A percentile compares a stretch with the other conserved stretches of the same genome.
phyloP scores from a whole-genome alignment of 2,797 vertebrate genomes.

The Vireo griseus region DNA sequence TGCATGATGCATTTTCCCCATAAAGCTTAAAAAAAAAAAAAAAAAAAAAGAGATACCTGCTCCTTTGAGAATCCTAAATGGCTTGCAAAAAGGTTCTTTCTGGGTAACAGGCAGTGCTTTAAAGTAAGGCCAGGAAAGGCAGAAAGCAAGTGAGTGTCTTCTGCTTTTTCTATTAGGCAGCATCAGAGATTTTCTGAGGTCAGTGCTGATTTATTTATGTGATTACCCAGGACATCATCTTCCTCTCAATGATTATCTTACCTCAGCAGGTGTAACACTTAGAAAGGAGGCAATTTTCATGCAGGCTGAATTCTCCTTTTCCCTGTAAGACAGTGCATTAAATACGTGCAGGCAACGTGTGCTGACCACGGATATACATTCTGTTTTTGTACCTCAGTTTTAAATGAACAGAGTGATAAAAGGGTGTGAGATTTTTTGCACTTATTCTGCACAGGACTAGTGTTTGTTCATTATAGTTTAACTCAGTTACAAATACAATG shows the following conservation, averaged over 20 bases:
- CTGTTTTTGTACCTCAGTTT: neutral
- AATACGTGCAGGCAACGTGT: neutral
- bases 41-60: neutral
- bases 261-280: neutral
- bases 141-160: neutral
- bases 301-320: neutral
- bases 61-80: neutral
- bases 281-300: constrained; percentile 14
- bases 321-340: neutral
- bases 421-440: neutral
- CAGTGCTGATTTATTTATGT: constrained; percentile 42
- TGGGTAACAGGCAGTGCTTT: neutral
- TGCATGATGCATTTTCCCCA: neutral
- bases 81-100: neutral
- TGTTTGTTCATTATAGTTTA: neutral
- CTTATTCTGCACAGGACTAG: neutral
- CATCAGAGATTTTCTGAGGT: constrained; percentile 25
- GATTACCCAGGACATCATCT: neutral
- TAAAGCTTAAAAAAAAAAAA: neutral
- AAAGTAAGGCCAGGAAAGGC: neutral
- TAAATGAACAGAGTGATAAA: neutral
- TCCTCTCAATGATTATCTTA: neutral
- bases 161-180: neutral
- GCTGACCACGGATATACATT: neutral
- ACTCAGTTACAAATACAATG: neutral